Conservation (phyloP, 2,888 invertebrate genomes). For the Orgyia antiqua region DNA sequence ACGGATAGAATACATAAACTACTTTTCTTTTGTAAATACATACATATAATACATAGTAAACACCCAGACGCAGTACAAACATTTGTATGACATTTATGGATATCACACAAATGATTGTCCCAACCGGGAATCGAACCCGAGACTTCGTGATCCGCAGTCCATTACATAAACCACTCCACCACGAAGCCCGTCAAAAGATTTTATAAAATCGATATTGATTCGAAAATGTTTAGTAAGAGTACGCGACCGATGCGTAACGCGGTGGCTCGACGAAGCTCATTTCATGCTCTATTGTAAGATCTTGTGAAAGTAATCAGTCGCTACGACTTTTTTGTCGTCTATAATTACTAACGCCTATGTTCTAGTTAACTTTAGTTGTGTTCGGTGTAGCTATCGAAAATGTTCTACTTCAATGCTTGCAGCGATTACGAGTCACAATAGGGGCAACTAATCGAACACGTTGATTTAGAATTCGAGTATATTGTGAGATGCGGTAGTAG, state of each 20-base stretch:
- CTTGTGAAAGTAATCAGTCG: conserved; percentile 62
- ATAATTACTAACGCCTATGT: conserved; percentile 48
- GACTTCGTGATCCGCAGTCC: no score
- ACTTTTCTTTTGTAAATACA: no score
- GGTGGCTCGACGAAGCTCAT: conserved; percentile 59
- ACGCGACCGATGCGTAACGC: conserved; percentile 57
- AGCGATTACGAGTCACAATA: conserved; percentile 21
- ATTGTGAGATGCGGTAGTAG: conserved; percentile 4
- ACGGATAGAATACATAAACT: no score
- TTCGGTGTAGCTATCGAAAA: conserved; percentile 15
- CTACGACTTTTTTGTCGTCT: conserved; percentile 41
- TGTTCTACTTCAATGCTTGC: conserved; percentile 23
- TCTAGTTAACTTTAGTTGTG: conserved; percentile 33
- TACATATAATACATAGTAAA: no score
- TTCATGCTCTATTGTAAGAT: conserved; percentile 66
- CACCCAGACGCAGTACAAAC: no score
- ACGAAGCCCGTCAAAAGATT: neutral
- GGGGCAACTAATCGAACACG: conserved; percentile 18
- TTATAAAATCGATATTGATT: conserved; percentile 5
- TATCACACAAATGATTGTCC: no score
- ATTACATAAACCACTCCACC: no score
- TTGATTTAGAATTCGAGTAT: conserved; percentile 1
- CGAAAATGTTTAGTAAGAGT: conserved; percentile 12
- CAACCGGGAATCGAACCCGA: no score
- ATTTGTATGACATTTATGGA: no score